Percentiles rank a stretch among this genome's conserved stretches.
These are phyloP conservation scores for Hyppa rectilinea DNA, from an alignment of 2,888 invertebrate genomes.

Conservation along the genomic window DNA sequence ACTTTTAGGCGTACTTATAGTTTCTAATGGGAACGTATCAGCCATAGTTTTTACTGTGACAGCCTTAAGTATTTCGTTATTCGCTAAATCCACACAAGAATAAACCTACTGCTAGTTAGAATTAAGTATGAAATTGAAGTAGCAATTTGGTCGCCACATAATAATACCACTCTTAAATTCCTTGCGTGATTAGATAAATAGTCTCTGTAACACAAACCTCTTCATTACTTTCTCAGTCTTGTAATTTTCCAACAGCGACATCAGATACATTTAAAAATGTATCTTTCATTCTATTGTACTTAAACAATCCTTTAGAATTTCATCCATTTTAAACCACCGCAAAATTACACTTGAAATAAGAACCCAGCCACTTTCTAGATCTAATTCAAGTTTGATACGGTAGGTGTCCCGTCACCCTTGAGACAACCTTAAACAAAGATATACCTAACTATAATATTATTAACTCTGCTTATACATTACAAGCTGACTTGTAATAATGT, in stretches of 20 bases:
- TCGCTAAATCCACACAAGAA: neutral
- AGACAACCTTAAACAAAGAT: conserved; percentile 63
- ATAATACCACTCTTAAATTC: neutral
- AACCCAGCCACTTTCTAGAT: conserved; percentile 27
- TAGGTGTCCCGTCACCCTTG: conserved; percentile 53
- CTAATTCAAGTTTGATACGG: conserved; percentile 37
- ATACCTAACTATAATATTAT: conserved; percentile 27
- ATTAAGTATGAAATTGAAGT: neutral
- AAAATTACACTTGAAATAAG: conserved; percentile 39
- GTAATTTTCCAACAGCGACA: conserved; percentile 14
- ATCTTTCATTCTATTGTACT: conserved; percentile 27
- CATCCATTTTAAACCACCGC: conserved; percentile 26
- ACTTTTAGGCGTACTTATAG: conserved; percentile 25
- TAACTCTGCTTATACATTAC: conserved; percentile 43
- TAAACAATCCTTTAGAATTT: conserved; percentile 35
- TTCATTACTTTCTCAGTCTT: neutral
- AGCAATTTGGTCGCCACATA: neutral
- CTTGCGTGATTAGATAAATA: neutral
- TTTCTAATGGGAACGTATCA: conserved; percentile 9
- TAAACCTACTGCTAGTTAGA: neutral
- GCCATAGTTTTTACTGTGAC: neutral
- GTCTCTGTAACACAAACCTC: neutral
- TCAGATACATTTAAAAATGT: conserved; percentile 32
- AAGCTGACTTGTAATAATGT: conserved; percentile 34
- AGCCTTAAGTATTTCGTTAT: conserved; percentile 5